Conservation (phyloP, 2,797 vertebrate species). For the Helicolenus hilgendorfi region DNA sequence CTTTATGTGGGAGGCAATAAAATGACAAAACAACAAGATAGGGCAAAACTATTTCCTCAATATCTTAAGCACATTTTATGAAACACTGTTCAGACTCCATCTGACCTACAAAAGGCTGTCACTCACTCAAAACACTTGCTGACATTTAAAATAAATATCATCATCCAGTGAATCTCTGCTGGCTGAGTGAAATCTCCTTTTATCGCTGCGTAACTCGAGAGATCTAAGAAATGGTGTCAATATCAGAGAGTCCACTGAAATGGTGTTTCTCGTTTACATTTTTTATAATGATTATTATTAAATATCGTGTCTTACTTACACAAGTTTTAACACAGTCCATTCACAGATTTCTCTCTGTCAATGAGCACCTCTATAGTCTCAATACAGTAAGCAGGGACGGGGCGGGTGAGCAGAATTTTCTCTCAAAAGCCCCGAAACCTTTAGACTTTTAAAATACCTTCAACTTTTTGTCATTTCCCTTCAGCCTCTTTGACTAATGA, state of each 20-base stretch:
- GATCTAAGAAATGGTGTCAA: neutral
- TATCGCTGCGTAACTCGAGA: neutral
- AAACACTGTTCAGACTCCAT: neutral
- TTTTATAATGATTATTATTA: neutral
- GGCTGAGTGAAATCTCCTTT: neutral
- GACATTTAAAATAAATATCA: constrained; percentile 2
- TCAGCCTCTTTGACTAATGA: neutral
- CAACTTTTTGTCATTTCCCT: neutral
- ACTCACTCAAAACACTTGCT: neutral
- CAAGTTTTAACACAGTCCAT: neutral
- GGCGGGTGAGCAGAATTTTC: too few species aligned
- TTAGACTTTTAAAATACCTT: too few species aligned
- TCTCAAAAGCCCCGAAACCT: too few species aligned
- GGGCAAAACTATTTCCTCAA: neutral
- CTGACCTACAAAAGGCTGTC: neutral
- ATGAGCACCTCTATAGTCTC: neutral
- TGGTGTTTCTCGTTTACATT: neutral
- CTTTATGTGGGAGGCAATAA: neutral
- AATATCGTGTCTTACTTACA: neutral
- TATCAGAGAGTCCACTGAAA: neutral
- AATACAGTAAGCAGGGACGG: too few species aligned
- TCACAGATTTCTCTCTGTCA: neutral
- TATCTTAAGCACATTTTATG: neutral
- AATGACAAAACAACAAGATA: neutral
- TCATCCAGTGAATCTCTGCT: neutral